Evolutionary conservation across 2,888 invertebrate species (phyloP).

Genomic region (Leistus spinibarbis): DNA sequence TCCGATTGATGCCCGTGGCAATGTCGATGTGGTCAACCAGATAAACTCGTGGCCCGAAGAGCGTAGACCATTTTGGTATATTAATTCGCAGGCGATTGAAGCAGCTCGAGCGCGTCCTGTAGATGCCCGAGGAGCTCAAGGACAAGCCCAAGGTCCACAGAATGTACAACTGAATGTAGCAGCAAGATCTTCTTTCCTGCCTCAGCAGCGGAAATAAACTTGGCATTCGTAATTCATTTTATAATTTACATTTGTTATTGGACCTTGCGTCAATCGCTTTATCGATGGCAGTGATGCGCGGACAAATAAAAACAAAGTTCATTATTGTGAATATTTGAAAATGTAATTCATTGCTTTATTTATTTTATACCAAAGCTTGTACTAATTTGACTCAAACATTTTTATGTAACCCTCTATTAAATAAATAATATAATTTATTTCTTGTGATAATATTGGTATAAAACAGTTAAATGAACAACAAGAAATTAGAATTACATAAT

Average conservation of each 20-base stretch:
- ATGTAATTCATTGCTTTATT: background rate
- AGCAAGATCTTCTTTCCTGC: slow-evolving; percentile 23
- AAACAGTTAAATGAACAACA: slow-evolving; percentile 1
- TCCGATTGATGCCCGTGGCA: slow-evolving; percentile 72
- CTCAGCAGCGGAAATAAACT: background rate
- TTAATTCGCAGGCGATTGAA: slow-evolving; percentile 72
- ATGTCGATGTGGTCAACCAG: slow-evolving; percentile 65
- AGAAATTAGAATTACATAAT: background rate
- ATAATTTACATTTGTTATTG: background rate
- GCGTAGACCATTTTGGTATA: slow-evolving; percentile 73
- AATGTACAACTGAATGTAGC: slow-evolving; percentile 13
- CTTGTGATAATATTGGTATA: too few relatives aligned
- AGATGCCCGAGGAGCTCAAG: slow-evolving; percentile 44
- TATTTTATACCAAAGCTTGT: slow-evolving; percentile 3
- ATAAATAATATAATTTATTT: too few relatives aligned
- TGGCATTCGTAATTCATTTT: background rate
- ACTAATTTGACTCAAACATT: background rate
- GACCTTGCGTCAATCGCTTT: background rate
- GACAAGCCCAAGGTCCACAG: slow-evolving; percentile 42
- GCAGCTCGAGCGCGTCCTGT: slow-evolving; percentile 53
- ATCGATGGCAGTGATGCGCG: background rate
- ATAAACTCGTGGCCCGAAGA: slow-evolving; percentile 69
- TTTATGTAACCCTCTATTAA: background rate
- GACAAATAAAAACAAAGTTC: background rate
- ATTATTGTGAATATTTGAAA: background rate